Base-by-base conservation (phyloP, 2,888 invertebrate genomes). In the Arrhopalites spinosus region DNA sequence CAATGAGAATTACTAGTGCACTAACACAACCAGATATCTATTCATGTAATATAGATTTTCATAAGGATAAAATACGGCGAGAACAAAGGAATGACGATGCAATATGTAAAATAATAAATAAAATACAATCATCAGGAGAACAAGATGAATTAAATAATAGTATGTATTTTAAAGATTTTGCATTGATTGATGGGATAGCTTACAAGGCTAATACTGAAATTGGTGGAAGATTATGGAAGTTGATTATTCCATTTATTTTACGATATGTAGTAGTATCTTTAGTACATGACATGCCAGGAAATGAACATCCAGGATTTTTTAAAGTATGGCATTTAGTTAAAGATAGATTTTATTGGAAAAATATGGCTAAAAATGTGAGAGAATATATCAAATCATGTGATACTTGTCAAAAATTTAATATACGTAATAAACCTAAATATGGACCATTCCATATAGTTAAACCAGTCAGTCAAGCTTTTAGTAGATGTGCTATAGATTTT, bases 291-390 rank as follows among this genome's bases (percentile, higher is more conserved):
- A 25, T 13, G 13, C 30, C 56, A 7, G 43, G 23, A 1, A 56
- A 56, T 8, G 76, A 67, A 1, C 74, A 74, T 36, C 20, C 27
- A 7, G 74, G 68, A 2, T 43, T 68, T 20, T 2, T 1, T 2
- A 68, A 50, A 1, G 59, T 59, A 2, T 74, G 30, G 17, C 15
- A 5, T 11, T 17, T 15, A 13, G 8, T 68, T 15, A 8, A 27
- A 1, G 5, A 1, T 1, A 67, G 68, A 30, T 74, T 53, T 66
- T 74, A 20, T 56, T 74, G 74, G 74, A 13, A 27, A 11, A 43
- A 25, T 7, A 56, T 74, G 59, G 17, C 27, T 13, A 2, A 36
- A n/a, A n/a, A 27, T 20, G 20, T 63, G 2, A 8, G 36, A 7
- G 25, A 13, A 8, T 73, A 45, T 43, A 7, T 43, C 2, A 17